Base-by-base conservation (phyloP, 2,888 invertebrate species). In the Yponomeuta malinellus region DNA sequence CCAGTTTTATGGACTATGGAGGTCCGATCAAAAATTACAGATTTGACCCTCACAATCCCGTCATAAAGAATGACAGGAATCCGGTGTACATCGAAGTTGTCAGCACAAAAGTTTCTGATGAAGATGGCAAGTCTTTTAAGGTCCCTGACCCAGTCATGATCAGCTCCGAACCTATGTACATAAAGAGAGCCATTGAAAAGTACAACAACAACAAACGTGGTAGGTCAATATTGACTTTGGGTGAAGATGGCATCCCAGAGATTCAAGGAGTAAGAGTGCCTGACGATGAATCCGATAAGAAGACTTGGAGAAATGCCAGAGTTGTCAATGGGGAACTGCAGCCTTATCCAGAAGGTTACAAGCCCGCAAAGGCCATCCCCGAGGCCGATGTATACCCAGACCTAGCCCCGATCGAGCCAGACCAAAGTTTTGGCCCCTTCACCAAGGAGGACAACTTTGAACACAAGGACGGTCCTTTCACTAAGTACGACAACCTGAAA, bases 261-360 rank as follows among this genome's bases (percentile, higher is more conserved):
- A 95, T 98, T 68, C 96, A 96, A 71, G 97, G 97, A 0, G 94
- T 96, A 0, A 93, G 97, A 72, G 95, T 97, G 64, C 97, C 97
- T 0, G 97, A 98, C 79, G 96, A 97, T 75, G 96, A 96, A 71
- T 95, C 95, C 69, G 96, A 97, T 78, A 95, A 95, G 75, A 96
- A 96, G 81, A 95, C 95, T 0, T 97, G 97, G 97, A 93, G 97
- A 71, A 97, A 97, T 84, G 97, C 97, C 0, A 93, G 97, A 74
- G 97, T 97, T 15, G 96, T 97, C 68, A 97, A 97, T 79, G 96
- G 96, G 71, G 95, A 96, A 82, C 86, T 97, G 70, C 92, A 96
- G 68, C 96, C 96, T 29, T 96, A 96, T 77, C 95, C 95, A 69
- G 94, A 95, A 78, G 95, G 94, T 8, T 94, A 95, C 75, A 93